phyloP scores from a whole-genome alignment of 2,888 invertebrate species.

The Acrobasis consociella region DNA sequence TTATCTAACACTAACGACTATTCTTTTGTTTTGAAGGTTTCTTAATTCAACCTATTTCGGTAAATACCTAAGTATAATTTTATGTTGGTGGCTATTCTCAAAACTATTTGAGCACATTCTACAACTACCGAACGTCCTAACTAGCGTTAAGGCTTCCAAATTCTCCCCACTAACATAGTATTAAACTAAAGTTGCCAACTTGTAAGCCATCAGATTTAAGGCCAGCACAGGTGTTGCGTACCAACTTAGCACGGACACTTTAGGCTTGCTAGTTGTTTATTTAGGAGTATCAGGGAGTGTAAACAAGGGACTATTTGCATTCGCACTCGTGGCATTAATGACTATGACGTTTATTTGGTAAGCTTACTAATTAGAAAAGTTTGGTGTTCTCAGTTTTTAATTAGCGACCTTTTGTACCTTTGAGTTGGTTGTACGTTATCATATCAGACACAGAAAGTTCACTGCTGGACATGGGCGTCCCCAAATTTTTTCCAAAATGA shows the following conservation, averaged over 20 bases:
- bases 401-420: too few relatives aligned
- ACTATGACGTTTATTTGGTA: not conserved
- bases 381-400: too few relatives aligned
- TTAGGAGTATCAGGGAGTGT: conserved; percentile 2
- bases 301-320: not conserved
- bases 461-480: too few relatives aligned
- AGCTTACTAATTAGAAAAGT: not conserved
- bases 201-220: conserved; percentile 12
- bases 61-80: not conserved
- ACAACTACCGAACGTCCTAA: not conserved
- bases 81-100: not conserved
- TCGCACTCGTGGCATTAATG: not conserved
- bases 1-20: too few relatives aligned
- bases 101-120: conserved; percentile 8
- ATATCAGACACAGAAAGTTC: too few relatives aligned
- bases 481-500: too few relatives aligned
- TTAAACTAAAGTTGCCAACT: conserved; percentile 15
- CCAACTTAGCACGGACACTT: conserved; percentile 10
- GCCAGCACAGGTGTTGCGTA: conserved; percentile 19
- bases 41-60: not conserved
- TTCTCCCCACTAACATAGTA: conserved; percentile 9
- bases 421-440: too few relatives aligned
- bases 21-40: too few relatives aligned
- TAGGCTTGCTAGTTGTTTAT: conserved; percentile 12
- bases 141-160: conserved; percentile 3